Conservation (phyloP, 2,113 vertebrate genomes). For the Gymnocephalus cernua region DNA sequence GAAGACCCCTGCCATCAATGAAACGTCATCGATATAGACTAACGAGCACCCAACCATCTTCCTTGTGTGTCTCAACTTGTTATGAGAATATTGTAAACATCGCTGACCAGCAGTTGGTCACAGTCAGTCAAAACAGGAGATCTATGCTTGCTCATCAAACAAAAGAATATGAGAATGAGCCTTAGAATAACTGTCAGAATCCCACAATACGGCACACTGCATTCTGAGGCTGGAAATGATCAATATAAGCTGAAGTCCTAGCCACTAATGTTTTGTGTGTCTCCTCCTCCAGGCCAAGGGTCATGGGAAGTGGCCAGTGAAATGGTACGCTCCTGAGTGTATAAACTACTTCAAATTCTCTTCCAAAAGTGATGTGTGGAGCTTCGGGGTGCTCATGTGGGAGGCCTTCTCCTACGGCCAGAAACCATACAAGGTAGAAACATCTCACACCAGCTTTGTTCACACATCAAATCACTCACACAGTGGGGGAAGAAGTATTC, state of each 20-base stretch:
- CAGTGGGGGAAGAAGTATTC: too few relatives aligned
- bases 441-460: not conserved
- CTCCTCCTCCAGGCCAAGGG: constrained; percentile 87
- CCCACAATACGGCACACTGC: too few relatives aligned
- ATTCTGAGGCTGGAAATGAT: not conserved
- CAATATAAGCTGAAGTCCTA: not conserved
- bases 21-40: too few relatives aligned
- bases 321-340: constrained; percentile 98
- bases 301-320: constrained; percentile 97
- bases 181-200: too few relatives aligned
- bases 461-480: not conserved
- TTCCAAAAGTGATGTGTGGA: constrained; percentile 98
- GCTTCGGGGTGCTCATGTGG: constrained; percentile 99
- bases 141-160: too few relatives aligned
- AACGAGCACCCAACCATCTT: too few relatives aligned
- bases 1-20: too few relatives aligned
- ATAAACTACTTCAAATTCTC: constrained; percentile 97
- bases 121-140: too few relatives aligned
- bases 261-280: not conserved
- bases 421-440: constrained; percentile 93
- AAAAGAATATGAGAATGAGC: too few relatives aligned
- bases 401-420: constrained; percentile 94
- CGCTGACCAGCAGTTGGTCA: too few relatives aligned
- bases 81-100: too few relatives aligned
- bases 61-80: too few relatives aligned